These are phyloP conservation scores for Brachionus manjavacas DNA, from an alignment of 1,140 invertebrate genomes.

Conservation along the genomic window DNA sequence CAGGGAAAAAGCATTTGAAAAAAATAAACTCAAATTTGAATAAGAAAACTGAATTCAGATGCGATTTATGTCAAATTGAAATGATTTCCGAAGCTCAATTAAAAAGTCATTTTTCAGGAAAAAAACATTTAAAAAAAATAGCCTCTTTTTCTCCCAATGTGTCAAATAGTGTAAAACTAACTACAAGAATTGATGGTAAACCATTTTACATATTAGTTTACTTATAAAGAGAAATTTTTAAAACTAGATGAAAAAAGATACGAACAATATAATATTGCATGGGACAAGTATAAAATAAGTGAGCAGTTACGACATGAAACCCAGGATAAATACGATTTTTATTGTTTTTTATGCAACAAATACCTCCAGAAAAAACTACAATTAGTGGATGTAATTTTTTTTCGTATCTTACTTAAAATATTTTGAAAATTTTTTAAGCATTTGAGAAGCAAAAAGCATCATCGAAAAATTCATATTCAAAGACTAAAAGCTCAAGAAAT, in stretches of 20 bases:
- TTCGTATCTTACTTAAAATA: not conserved
- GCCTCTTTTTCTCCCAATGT: not conserved
- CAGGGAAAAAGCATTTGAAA: not conserved
- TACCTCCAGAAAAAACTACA: not conserved
- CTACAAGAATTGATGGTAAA: not conserved
- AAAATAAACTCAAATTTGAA: not conserved
- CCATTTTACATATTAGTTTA: not conserved
- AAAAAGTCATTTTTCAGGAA: not conserved
- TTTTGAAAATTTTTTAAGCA: not conserved
- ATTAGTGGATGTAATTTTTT: not conserved
- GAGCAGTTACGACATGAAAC: not conserved
- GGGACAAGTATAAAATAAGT: conserved; percentile 23
- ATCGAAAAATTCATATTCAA: not conserved
- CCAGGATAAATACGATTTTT: conserved; percentile 12
- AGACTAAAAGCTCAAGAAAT: not conserved
- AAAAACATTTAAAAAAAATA: conserved; percentile 10
- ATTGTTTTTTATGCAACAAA: not conserved
- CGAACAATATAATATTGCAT: not conserved
- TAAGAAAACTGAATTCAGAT: not conserved
- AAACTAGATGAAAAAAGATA: not conserved
- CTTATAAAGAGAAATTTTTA: not conserved
- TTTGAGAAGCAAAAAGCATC: conserved; percentile 20
- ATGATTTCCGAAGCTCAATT: not conserved
- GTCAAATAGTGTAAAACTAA: not conserved
- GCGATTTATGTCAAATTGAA: not conserved